Percentiles rank a stretch among this genome's conserved stretches.
Conservation (phyloP, 2,888 invertebrate species). For the Arctia plantaginis region DNA sequence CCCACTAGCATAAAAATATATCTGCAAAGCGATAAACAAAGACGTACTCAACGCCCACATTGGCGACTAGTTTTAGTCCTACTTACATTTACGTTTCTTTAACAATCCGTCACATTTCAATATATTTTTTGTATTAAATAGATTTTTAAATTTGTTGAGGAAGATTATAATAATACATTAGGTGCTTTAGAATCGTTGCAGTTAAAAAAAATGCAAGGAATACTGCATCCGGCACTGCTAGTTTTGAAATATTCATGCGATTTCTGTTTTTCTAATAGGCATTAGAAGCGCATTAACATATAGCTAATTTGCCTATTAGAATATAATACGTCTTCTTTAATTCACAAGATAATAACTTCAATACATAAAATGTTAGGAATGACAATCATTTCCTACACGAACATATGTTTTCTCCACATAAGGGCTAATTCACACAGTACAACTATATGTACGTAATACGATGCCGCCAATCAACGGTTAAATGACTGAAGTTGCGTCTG, state of each 20-base stretch:
- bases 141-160: no score
- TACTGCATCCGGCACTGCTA: no score
- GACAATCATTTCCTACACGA: constrained; percentile 28
- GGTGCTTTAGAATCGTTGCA: no score
- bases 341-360: not conserved
- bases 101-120: no score
- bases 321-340: not conserved
- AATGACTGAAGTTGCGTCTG: constrained; percentile 53
- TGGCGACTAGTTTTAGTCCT: no score
- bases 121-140: no score
- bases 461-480: constrained; percentile 51
- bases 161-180: no score
- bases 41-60: no score
- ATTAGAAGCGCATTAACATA: not conserved
- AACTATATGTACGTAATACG: not conserved
- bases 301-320: not conserved
- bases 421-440: constrained; percentile 11
- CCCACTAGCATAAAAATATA: no score
- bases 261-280: not conserved
- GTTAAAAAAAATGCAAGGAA: no score
- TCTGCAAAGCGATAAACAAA: no score
- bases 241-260: not conserved
- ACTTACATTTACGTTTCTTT: no score
- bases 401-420: constrained; percentile 20
- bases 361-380: constrained; percentile 17